Evolutionary conservation across 1,140 invertebrate species (phyloP).

Genomic region (Hylyphantes graminicola): DNA sequence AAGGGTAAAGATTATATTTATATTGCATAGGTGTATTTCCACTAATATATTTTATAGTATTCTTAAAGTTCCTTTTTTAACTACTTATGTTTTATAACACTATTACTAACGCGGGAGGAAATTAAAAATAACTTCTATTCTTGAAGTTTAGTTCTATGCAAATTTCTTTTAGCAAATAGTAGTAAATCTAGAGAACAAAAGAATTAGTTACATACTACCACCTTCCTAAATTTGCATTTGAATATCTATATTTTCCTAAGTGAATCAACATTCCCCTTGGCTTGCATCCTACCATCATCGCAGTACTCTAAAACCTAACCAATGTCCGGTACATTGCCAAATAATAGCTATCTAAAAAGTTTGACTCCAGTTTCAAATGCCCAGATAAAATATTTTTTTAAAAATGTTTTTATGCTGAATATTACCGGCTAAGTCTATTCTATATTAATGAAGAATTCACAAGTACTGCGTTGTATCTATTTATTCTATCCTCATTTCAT

Average conservation of each 20-base stretch:
- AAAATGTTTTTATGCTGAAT: neutral
- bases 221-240: too few relatives aligned
- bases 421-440: neutral
- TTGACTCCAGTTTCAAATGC: too few relatives aligned
- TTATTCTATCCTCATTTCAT: constrained; percentile 61
- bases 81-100: too few relatives aligned
- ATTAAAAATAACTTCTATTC: too few relatives aligned
- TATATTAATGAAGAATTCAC: constrained; percentile 19
- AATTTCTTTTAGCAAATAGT: too few relatives aligned
- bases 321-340: constrained; percentile 21
- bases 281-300: constrained; percentile 43
- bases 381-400: neutral
- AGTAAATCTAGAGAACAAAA: too few relatives aligned
- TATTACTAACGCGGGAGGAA: too few relatives aligned
- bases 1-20: constrained; percentile 38
- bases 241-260: neutral
- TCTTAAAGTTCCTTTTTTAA: constrained; percentile 11
- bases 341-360: neutral
- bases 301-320: constrained; percentile 30
- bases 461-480: constrained; percentile 57
- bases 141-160: too few relatives aligned
- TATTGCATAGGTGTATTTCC: constrained; percentile 19
- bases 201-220: too few relatives aligned
- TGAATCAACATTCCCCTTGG: neutral
- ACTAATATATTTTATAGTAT: constrained; percentile 29